These are phyloP conservation scores for Meriones unguiculatus DNA, from an alignment of 2,113 vertebrate genomes.

Conservation along the genomic window DNA sequence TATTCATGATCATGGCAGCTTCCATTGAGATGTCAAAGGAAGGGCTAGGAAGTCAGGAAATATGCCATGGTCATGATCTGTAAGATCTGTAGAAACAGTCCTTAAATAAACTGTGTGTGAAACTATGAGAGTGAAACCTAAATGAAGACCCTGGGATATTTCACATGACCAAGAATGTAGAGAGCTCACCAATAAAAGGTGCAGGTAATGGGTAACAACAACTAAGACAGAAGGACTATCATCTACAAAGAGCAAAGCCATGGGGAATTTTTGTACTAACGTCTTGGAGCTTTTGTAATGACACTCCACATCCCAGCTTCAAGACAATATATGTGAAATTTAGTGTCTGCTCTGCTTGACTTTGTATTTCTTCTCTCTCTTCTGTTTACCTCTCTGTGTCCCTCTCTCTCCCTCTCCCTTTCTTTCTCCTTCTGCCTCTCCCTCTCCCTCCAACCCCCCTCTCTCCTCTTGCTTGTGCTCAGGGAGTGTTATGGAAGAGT, in stretches of 20 bases:
- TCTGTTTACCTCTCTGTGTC: too few species aligned
- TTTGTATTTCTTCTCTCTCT: neutral
- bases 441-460: too few species aligned
- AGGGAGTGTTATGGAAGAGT: too few species aligned
- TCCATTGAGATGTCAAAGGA: neutral
- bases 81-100: neutral
- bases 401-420: too few species aligned
- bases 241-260: neutral
- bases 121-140: neutral
- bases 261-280: neutral
- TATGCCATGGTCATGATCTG: neutral
- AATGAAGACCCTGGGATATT: neutral
- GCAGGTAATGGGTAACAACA: neutral
- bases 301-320: neutral
- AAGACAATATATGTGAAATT: neutral
- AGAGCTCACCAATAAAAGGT: neutral
- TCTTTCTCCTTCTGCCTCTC: too few species aligned
- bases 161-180: neutral
- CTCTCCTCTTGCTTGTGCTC: too few species aligned
- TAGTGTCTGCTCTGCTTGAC: neutral
- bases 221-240: neutral
- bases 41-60: neutral
- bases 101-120: neutral
- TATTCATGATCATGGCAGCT: neutral
- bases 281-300: neutral